phyloP scores from a whole-genome alignment of 2,888 invertebrate species.

The Abrostola triplasia region DNA sequence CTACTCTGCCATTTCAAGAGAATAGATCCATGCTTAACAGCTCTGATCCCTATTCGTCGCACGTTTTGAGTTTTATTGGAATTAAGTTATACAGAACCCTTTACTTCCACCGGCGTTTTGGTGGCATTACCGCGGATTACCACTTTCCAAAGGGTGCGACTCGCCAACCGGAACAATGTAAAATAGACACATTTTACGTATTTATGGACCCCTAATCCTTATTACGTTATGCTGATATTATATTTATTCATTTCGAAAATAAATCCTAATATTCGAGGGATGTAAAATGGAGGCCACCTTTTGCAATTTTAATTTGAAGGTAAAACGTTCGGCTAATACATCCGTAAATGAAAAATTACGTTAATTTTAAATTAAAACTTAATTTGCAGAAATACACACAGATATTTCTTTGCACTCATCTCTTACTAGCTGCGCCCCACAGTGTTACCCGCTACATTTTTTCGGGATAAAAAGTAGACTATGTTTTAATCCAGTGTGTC shows the following conservation, averaged over 20 bases:
- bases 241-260: constrained; percentile 45
- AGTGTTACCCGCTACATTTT: too few relatives aligned
- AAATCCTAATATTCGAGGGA: constrained; percentile 36
- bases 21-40: constrained; percentile 58
- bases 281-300: constrained; percentile 13
- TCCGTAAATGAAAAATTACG: too few relatives aligned
- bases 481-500: too few relatives aligned
- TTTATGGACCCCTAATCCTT: constrained; percentile 60
- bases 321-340: background rate
- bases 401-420: too few relatives aligned
- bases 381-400: too few relatives aligned
- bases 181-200: constrained; percentile 59
- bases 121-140: constrained; percentile 79
- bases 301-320: constrained; percentile 24
- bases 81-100: constrained; percentile 84
- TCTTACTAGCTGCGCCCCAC: too few relatives aligned
- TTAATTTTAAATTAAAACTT: too few relatives aligned
- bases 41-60: constrained; percentile 72
- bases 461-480: too few relatives aligned
- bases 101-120: constrained; percentile 76
- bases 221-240: constrained; percentile 54
- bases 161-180: constrained; percentile 60
- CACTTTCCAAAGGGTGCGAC: constrained; percentile 64
- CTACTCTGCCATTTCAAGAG: constrained; percentile 44
- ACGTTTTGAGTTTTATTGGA: constrained; percentile 85